Base-by-base conservation (phyloP, 2,113 vertebrate genomes). In the Chaetodon trifascialis region DNA sequence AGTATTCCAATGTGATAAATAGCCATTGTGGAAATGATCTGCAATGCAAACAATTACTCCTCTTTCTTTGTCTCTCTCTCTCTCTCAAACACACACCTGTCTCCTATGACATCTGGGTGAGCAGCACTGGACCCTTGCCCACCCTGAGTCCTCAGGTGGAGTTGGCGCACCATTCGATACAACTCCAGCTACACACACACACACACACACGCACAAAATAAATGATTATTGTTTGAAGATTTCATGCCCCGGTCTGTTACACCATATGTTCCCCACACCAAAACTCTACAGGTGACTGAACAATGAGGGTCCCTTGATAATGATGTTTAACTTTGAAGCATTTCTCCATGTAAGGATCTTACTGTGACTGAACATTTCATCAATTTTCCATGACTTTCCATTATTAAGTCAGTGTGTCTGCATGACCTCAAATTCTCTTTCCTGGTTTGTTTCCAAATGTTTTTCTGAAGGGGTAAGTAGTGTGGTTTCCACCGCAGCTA, bases 41-140 rank as follows among this genome's bases (percentile, higher is more conserved):
- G 4, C 46, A 34, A 56, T 23, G 2, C 23, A 17, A 21, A 49
- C 7, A 1, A 47, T 51, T 40, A 4, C 54, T 40, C 4, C 3
- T 46, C 0, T 60, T 44, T 52, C 11, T 79, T n/a, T 3, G 30
- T 30, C 30, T 30, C 30, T 65, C 25, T 60, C 2, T 51, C 19
- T 10, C 25, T 46, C 46, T 63, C 25, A 42, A 62, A 25, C 17
- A 60, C 84, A 56, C 68, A 96, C 96, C 96, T 95, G 94, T 97
- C 96, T 76, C 96, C 96, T 0, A 96, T 87, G 73, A 97, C 84
- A 87, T 97, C 95, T 0, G 97, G 96, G 75, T 97, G 94, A 59
- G 92, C 73, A 0, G 47, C 7, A 3, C 87, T 91, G 54, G 92
- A 86, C 36, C 95, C 95, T 36, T 92, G 90, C 8, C 87, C 86